Conservation (phyloP, 2,888 invertebrate genomes). For the Unio pictorum region DNA sequence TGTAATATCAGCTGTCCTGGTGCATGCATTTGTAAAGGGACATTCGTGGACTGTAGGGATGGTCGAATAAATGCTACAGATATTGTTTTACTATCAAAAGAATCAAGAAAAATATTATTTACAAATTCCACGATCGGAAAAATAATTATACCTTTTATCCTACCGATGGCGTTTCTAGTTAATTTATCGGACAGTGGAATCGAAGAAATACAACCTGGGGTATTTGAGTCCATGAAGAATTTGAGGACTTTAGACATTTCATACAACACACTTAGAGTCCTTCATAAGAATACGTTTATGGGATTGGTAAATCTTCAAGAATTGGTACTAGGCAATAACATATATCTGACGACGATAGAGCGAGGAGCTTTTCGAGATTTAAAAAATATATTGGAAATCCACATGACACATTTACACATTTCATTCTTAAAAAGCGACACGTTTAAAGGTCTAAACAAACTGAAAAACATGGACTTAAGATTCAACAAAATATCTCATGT, state of each 20-base stretch:
- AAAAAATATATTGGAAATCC: constrained; percentile 7
- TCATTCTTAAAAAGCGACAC: too few species aligned
- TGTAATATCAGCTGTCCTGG: too few species aligned
- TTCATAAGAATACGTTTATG: constrained; percentile 3
- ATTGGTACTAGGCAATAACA: too few species aligned
- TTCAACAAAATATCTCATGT: not conserved
- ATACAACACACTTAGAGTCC: not conserved
- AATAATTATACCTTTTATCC: not conserved
- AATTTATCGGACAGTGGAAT: constrained; percentile 3
- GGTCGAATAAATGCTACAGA: not conserved
- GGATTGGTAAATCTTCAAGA: constrained; percentile 10
- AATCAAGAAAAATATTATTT: constrained; percentile 11
- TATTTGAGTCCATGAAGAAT: not conserved
- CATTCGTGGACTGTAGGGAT: constrained; percentile 9
- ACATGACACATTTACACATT: not conserved
- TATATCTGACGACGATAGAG: constrained; percentile 11
- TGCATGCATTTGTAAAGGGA: too few species aligned
- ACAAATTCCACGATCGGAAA: not conserved
- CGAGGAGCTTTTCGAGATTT: constrained; percentile 1
- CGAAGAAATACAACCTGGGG: not conserved
- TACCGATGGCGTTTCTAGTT: constrained; percentile 5
- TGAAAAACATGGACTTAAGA: too few species aligned
- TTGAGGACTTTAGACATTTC: constrained; percentile 1
- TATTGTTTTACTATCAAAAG: not conserved
- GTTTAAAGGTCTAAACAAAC: too few species aligned